Base-by-base conservation (phyloP, 1,140 invertebrate species). In the Macrobrachium nipponense region DNA sequence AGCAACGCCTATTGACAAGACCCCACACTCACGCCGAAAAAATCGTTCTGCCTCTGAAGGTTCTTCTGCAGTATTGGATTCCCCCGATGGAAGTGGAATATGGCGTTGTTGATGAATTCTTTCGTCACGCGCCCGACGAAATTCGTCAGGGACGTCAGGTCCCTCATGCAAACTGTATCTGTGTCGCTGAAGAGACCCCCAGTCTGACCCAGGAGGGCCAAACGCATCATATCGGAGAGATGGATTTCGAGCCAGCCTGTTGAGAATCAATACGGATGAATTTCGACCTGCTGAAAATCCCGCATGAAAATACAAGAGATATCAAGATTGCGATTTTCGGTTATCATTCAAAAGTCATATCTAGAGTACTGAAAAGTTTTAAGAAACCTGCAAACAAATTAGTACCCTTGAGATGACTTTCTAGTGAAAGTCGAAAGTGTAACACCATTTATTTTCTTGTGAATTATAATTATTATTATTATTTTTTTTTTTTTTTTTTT, bases 121-220 rank as follows among this genome's bases (percentile, higher is more conserved):
- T 44, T n/a, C 17, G 44, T 58, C 23, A 58, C 36, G 36, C 36
- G 58, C n/a, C 62, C 79, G 2, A 80, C 43, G 18, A 68, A 62
- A 64, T 80, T 80, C 0, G 18, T 68, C 12, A 80, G 62, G 64
- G 12, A 12, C 14, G 17, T 18, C 6, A 68, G 6, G 36, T n/a
- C 7, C n/a, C 11, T 36, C 43, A 80, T 18, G 64, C 79, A 80
- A 5, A 80, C 36, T 4, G 43, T 68, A 64, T 80, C 79, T 2
- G 66, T 68, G 62, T 80, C 79, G 1, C 36, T 61, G 79, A 68
- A 80, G 51, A 80, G 68, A n/a, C 79, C 79, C 0, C 79, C 79
- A 6, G 11, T 44, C 4, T 18, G 62, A 36, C 79, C 66, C 14
- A 80, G 27, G 36, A 80, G 23, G 17, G 64, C 79, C 62, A 51